phyloP scores from a whole-genome alignment of 2,113 vertebrate species.

The Cyanistes caeruleus region DNA sequence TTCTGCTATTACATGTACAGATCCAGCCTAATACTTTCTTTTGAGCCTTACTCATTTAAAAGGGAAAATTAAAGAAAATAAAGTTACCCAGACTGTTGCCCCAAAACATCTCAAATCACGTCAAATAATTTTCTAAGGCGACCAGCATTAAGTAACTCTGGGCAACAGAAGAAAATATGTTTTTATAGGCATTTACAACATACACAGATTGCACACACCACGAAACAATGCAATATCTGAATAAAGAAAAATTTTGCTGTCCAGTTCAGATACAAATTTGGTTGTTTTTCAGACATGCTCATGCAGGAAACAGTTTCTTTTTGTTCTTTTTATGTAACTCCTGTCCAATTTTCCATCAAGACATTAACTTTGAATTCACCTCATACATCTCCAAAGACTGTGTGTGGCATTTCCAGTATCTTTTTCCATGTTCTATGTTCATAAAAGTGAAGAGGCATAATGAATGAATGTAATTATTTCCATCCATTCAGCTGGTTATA shows the following conservation, averaged over 20 bases:
- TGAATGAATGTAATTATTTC: constrained; percentile 13
- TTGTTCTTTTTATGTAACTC: not conserved
- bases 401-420: not conserved
- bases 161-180: not conserved
- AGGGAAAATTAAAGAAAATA: not conserved
- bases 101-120: not conserved
- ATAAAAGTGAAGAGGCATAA: not conserved
- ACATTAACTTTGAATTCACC: constrained; percentile 38
- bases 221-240: not conserved
- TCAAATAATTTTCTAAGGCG: not conserved
- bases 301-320: not conserved
- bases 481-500: not conserved
- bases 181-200: not conserved
- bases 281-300: not conserved
- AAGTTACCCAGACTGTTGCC: not conserved
- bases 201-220: not conserved
- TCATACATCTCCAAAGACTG: not conserved
- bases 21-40: not conserved
- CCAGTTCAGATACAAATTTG: not conserved
- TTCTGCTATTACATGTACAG: not conserved
- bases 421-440: not conserved
- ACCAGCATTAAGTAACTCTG: not conserved
- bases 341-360: not conserved
- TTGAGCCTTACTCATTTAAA: not conserved
- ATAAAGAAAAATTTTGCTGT: not conserved